Evolutionary conservation across 2,888 invertebrate genomes (phyloP).

Genomic region (Tineola bisselliella): DNA sequence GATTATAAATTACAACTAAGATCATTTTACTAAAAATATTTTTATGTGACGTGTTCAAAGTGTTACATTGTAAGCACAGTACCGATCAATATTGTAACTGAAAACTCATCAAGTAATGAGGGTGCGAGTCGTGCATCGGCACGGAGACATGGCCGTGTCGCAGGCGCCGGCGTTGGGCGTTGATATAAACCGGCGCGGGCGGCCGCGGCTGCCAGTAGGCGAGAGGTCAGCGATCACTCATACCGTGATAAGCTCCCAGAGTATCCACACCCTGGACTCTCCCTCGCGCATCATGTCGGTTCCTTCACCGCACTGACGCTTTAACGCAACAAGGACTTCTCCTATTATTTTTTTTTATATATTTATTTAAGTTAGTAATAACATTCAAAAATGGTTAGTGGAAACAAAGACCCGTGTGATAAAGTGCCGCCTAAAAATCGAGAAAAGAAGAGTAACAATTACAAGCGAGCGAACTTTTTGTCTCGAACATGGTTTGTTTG

Average conservation of each 20-base stretch:
- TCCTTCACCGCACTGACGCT: conserved; percentile 25
- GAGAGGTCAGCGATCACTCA: conserved; percentile 42
- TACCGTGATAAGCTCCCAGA: conserved; percentile 40
- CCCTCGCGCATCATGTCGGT: conserved; percentile 18
- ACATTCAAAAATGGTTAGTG: conserved; percentile 54
- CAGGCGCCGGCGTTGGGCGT: conserved; percentile 9
- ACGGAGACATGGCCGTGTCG: not conserved
- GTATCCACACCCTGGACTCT: conserved; percentile 31
- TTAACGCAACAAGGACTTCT: conserved; percentile 7
- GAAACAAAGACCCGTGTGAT: conserved; percentile 48
- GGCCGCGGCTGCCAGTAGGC: conserved; percentile 48
- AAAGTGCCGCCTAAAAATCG: conserved; percentile 57
- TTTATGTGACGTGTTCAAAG: not conserved
- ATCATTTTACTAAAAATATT: too few relatives aligned
- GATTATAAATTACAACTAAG: too few relatives aligned
- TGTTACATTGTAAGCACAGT: not conserved
- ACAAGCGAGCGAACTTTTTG: conserved; percentile 47
- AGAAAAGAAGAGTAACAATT: conserved; percentile 58
- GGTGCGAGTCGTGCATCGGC: not conserved
- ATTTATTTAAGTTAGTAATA: conserved; percentile 13
- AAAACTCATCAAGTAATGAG: not conserved
- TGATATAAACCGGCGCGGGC: conserved; percentile 26
- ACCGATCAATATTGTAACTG: not conserved
- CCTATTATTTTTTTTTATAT: not conserved
- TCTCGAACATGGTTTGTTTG: conserved; percentile 60